These are phyloP conservation scores for Ptilorrhoa leucosticta DNA, from an alignment of 2,113 vertebrate species.

Conservation along the genomic window DNA sequence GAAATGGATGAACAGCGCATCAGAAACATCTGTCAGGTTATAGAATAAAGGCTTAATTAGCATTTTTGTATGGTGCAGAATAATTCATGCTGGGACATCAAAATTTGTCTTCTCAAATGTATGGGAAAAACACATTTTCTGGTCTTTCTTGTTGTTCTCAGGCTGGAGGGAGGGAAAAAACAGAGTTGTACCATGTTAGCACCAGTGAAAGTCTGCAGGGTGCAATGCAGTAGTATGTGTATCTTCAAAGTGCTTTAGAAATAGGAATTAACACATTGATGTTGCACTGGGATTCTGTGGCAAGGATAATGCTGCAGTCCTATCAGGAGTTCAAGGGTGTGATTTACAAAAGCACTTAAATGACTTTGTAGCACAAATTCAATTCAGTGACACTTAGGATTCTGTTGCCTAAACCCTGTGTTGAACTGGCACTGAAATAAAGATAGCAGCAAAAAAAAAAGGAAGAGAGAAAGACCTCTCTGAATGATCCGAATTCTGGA, in stretches of 20 bases:
- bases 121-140: constrained; percentile 29
- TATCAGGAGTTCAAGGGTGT: not conserved
- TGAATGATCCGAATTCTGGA: not conserved
- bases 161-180: not conserved
- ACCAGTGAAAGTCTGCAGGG: constrained; percentile 14
- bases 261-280: not conserved
- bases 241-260: constrained; percentile 24
- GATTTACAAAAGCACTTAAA: constrained; percentile 19
- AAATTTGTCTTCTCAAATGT: constrained; percentile 22
- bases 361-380: constrained; percentile 13
- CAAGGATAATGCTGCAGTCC: not conserved
- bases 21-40: constrained; percentile 66
- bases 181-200: not conserved
- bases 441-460: not conserved
- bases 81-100: constrained; percentile 62
- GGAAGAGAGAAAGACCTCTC: not conserved
- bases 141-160: constrained; percentile 23
- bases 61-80: constrained; percentile 59
- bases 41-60: constrained; percentile 62
- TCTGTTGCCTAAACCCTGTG: not conserved
- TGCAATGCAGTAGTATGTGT: not conserved
- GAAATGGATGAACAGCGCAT: constrained; percentile 45
- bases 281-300: not conserved
- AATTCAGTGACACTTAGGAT: not conserved
- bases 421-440: not conserved